Evolutionary conservation across 2,113 vertebrate species (phyloP), one percentile per base, ranked within the genome.

Genomic region (Calyptomena viridis): DNA sequence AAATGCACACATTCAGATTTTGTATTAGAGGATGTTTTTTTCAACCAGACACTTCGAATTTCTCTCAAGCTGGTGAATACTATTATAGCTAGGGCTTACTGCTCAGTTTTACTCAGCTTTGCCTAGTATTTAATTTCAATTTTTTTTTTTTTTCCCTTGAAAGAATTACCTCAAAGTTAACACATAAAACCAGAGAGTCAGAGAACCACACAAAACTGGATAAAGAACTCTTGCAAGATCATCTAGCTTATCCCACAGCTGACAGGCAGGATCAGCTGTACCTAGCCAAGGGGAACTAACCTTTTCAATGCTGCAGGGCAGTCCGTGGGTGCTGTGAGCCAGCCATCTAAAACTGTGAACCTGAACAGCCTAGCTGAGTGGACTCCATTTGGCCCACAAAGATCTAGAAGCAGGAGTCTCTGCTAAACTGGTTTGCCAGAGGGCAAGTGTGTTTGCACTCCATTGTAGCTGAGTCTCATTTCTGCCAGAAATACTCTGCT

Each of bases 241-340:
- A 93, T 28, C 64, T 40, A 71, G 55, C 14, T 92, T 74, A 92
- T 63, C 72, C 53, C 47, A 66, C 20, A 53, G 87, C 60, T 89
- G 68, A 88, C 89, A 84, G 83, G 72, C 73, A 90, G 52, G 53
- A 87, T 79, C 84, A 87, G 68, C 60, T 89, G 64, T 46, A 95
- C 60, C 76, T 74, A 73, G 59, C 62, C 66, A 46, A 80, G 59
- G 42, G n/a, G 23, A 83, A 59, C 46, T 64, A 94, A 89, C 49
- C 52, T 91, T 85, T 82, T 30, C 53, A 74, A 6, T 40, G 78
- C 63, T 69, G 53, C 22, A 49, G 62, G 72, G 33, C 60, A 63
- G 42, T 4, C 16, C 72, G 62, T 69, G 47, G 50, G 64, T 58
- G 30, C 44, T 25, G 7, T 21, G 16, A 60, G 37, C 24, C 91